These are phyloP conservation scores for Muscina levida DNA, from an alignment of 2,888 invertebrate genomes.

Conservation along the genomic window DNA sequence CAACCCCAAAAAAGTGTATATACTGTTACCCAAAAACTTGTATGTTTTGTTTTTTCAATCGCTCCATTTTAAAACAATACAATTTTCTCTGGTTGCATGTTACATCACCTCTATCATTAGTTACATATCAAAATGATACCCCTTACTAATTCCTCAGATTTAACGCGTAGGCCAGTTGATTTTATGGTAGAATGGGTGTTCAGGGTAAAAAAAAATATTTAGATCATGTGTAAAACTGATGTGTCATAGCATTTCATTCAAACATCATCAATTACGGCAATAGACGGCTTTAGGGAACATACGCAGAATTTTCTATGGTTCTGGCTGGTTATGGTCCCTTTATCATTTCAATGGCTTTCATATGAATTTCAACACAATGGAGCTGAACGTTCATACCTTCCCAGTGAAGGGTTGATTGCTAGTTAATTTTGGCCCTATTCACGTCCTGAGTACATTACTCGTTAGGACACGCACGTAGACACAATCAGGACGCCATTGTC, in stretches of 20 bases:
- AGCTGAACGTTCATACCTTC: constrained; percentile 6
- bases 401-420: constrained; percentile 41
- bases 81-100: constrained; percentile 49
- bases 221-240: constrained; percentile 23
- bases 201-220: background rate
- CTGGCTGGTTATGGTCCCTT: constrained; percentile 2
- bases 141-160: background rate
- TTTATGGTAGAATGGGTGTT: too few relatives aligned
- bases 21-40: too few relatives aligned
- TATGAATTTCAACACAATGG: background rate
- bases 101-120: constrained; percentile 46
- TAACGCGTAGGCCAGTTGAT: too few relatives aligned
- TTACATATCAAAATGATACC: constrained; percentile 13
- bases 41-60: too few relatives aligned
- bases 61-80: constrained; percentile 6
- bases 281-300: background rate
- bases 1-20: too few relatives aligned
- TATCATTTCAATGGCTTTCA: constrained; percentile 3
- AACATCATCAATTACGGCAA: constrained; percentile 30
- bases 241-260: constrained; percentile 48
- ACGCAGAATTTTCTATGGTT: constrained; percentile 12
- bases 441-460: constrained; percentile 13
- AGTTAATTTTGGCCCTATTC: constrained; percentile 30
- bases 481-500: constrained; percentile 12
- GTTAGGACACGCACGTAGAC: constrained; percentile 5